A percentile compares a stretch with the other conserved stretches of the same genome.
These are phyloP conservation scores for Ennomos quercinarius DNA, from an alignment of 2,888 invertebrate species.

Conservation along the genomic window DNA sequence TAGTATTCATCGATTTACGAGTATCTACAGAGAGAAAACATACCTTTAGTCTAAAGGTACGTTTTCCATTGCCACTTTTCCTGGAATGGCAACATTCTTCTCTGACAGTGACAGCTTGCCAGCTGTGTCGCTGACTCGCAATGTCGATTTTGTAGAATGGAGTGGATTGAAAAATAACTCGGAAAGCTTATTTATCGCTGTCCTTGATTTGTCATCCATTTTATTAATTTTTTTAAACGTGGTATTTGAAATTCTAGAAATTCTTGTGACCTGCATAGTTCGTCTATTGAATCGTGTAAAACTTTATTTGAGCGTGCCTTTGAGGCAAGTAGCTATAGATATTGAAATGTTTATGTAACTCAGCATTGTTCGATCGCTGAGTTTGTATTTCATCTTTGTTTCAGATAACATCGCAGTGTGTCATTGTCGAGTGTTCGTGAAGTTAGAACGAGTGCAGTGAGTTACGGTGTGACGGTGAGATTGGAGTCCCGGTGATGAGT, in stretches of 20 bases:
- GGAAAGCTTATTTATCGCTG: slow-evolving; percentile 63
- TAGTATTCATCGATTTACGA: no score
- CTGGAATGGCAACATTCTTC: slow-evolving; percentile 66
- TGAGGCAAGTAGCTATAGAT: slow-evolving; percentile 68
- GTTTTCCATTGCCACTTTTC: slow-evolving; percentile 29
- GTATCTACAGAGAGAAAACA: no score
- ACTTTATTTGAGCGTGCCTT: slow-evolving; percentile 28
- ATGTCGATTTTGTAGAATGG: slow-evolving; percentile 51
- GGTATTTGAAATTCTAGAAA: slow-evolving; percentile 51
- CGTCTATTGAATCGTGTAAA: slow-evolving; percentile 28
- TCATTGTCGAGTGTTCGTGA: slow-evolving; percentile 49
- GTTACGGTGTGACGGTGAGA: slow-evolving; percentile 42
- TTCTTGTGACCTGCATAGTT: slow-evolving; percentile 24
- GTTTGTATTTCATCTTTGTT: slow-evolving; percentile 76
- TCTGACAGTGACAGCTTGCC: slow-evolving; percentile 81
- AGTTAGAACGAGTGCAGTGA: slow-evolving; percentile 46
- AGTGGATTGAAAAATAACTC: slow-evolving; percentile 75
- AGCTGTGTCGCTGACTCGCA: slow-evolving; percentile 81
- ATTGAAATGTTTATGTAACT: slow-evolving; percentile 83
- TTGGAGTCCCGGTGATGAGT: slow-evolving; percentile 54
- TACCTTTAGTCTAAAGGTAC: slow-evolving; percentile 53
- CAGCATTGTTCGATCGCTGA: slow-evolving; percentile 74
- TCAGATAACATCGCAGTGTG: slow-evolving; percentile 71
- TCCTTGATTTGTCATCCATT: slow-evolving; percentile 83
- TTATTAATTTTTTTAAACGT: slow-evolving; percentile 71